Percentiles rank a stretch among this genome's conserved stretches.
Evolutionary conservation across 2,113 vertebrate genomes (phyloP).

Genomic region (Silurus asotus): DNA sequence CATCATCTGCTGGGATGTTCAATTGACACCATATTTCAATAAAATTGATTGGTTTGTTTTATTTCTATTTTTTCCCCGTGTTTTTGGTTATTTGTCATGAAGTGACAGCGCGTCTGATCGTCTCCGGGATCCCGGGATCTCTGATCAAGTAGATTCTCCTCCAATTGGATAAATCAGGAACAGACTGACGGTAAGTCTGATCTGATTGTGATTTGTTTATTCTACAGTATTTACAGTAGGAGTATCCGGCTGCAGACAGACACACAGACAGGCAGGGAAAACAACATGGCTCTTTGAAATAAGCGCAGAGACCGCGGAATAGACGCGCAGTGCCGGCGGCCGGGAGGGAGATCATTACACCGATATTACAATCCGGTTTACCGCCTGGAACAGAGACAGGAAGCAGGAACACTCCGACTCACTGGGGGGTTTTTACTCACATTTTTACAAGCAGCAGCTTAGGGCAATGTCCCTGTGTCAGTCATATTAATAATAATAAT

Average conservation of each 20-base stretch:
- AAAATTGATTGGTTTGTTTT: background rate
- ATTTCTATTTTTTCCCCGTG: slow-evolving; percentile 46
- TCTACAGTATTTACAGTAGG: slow-evolving; percentile 23
- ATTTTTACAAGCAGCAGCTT: background rate
- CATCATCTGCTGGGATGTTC: slow-evolving; percentile 35
- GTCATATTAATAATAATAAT: too few relatives aligned
- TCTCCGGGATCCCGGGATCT: slow-evolving; percentile 49
- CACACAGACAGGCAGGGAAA: too few relatives aligned
- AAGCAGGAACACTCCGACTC: background rate
- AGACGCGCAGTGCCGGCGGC: background rate
- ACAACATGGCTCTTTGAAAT: background rate
- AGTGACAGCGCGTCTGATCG: slow-evolving; percentile 64
- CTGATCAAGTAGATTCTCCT: slow-evolving; percentile 40
- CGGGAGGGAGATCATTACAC: background rate
- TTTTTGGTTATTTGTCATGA: slow-evolving; percentile 59
- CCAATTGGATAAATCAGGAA: slow-evolving; percentile 49
- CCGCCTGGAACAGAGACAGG: background rate
- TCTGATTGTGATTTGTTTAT: background rate
- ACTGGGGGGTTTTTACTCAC: too few relatives aligned
- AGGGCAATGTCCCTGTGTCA: background rate
- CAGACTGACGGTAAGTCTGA: slow-evolving; percentile 69
- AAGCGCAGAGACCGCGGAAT: background rate
- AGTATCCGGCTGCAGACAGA: too few relatives aligned
- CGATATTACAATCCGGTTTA: background rate
- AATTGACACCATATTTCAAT: background rate